These are phyloP conservation scores for Ischnus inquisitorius DNA, from an alignment of 2,888 invertebrate species.

Conservation along the genomic window DNA sequence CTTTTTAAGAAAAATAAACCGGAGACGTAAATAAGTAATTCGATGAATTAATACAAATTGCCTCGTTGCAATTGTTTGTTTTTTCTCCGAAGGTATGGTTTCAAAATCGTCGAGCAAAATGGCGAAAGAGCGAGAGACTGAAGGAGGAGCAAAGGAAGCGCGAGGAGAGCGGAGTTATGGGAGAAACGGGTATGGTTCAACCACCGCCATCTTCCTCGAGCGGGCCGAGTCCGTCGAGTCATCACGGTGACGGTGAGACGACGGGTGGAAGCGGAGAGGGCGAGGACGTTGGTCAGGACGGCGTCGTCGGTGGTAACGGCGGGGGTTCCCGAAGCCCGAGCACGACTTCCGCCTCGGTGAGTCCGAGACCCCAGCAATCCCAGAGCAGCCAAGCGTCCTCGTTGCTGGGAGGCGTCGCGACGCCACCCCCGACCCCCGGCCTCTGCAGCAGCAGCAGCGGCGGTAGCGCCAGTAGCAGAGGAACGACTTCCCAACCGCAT, in stretches of 20 bases:
- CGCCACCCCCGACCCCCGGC: slow-evolving; percentile 87
- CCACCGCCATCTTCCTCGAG: slow-evolving; percentile 79
- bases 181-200: slow-evolving; percentile 66
- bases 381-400: slow-evolving; percentile 87
- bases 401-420: slow-evolving; percentile 87
- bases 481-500: slow-evolving; percentile 61
- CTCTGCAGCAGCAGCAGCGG: slow-evolving; percentile 57
- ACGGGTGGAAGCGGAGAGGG: slow-evolving; percentile 70
- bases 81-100: slow-evolving; percentile 92
- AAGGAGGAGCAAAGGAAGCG: slow-evolving; percentile 96
- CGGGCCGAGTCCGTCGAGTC: slow-evolving; percentile 79
- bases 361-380: slow-evolving; percentile 83
- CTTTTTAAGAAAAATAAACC: not conserved
- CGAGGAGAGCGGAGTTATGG: slow-evolving; percentile 89
- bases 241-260: slow-evolving; percentile 77
- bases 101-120: slow-evolving; percentile 96
- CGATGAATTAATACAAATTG: not conserved
- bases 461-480: slow-evolving; percentile 65
- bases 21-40: not conserved
- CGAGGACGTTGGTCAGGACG: slow-evolving; percentile 69
- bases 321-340: slow-evolving; percentile 82
- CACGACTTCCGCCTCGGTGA: slow-evolving; percentile 84
- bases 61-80: not conserved
- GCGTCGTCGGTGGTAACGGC: slow-evolving; percentile 56
- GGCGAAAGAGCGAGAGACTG: slow-evolving; percentile 96